These are phyloP conservation scores for Marmota flaviventris DNA, from an alignment of 2,113 vertebrate species.

Conservation along the genomic window DNA sequence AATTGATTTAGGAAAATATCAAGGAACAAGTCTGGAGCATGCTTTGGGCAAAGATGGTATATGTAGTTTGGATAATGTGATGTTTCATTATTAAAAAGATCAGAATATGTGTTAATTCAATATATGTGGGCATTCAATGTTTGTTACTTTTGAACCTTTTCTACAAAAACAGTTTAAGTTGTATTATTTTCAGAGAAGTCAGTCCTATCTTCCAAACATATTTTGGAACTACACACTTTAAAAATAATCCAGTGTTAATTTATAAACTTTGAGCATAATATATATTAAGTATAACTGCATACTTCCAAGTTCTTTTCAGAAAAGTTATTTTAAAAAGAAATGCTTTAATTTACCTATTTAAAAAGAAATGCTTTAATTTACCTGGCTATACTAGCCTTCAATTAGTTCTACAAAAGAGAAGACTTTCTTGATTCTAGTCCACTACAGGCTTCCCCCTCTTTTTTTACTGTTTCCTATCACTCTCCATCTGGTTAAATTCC, in stretches of 20 bases:
- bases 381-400: not conserved
- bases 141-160: conserved; percentile 20
- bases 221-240: conserved; percentile 3
- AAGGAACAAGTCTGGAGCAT: not conserved
- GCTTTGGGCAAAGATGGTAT: not conserved
- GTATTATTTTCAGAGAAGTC: not conserved
- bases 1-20: conserved; percentile 13
- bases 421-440: not conserved
- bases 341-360: conserved; percentile 35
- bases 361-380: not conserved
- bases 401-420: not conserved
- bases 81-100: not conserved
- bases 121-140: not conserved
- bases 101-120: not conserved
- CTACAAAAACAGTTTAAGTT: conserved; percentile 35
- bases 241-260: conserved; percentile 17
- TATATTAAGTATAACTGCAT: not conserved
- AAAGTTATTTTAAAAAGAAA: conserved; percentile 11
- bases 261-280: not conserved
- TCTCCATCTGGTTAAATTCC: not conserved
- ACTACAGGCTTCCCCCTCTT: not conserved
- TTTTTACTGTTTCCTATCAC: not conserved
- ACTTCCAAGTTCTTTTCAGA: not conserved
- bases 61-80: not conserved
- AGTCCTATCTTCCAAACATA: not conserved